Evolutionary conservation across 1,140 invertebrate genomes (phyloP).

Genomic region (Eumaeus atala): DNA sequence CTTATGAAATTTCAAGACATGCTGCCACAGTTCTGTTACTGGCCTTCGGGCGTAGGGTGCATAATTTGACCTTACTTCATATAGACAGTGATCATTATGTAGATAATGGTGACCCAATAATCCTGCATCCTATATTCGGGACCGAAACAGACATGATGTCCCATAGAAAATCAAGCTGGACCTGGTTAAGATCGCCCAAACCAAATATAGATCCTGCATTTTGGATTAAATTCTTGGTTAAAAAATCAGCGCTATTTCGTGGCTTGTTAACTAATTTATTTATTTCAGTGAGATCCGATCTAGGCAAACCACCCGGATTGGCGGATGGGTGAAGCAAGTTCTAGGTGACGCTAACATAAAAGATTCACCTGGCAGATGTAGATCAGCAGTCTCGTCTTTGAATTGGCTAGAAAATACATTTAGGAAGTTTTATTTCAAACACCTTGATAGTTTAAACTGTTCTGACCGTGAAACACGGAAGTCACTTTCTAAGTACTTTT

Average conservation of each 20-base stretch:
- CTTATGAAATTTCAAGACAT: no score
- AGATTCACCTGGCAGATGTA: constrained; percentile 32
- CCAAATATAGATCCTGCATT: constrained; percentile 25
- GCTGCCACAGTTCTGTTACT: no score
- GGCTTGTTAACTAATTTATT: no score
- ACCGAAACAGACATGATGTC: constrained; percentile 41
- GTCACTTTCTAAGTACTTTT: no score
- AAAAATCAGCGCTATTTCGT: no score
- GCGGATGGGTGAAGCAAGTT: constrained; percentile 37
- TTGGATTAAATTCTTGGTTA: constrained; percentile 22
- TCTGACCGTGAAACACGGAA: no score
- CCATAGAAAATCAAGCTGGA: constrained; percentile 43
- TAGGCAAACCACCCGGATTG: constrained; percentile 31
- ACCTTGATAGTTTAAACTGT: no score
- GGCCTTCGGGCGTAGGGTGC: no score
- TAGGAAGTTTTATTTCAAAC: no score
- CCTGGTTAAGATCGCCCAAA: constrained; percentile 22
- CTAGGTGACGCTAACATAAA: constrained; percentile 33
- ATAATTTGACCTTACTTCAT: no score
- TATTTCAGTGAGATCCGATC: no score
- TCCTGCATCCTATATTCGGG: constrained; percentile 42
- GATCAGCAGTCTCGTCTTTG: constrained; percentile 38
- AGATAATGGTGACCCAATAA: constrained; percentile 24
- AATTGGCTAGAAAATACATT: constrained; percentile 34
- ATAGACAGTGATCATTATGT: no score